Conservation (phyloP, 2,797 vertebrate genomes). For the Rachycentron canadum region DNA sequence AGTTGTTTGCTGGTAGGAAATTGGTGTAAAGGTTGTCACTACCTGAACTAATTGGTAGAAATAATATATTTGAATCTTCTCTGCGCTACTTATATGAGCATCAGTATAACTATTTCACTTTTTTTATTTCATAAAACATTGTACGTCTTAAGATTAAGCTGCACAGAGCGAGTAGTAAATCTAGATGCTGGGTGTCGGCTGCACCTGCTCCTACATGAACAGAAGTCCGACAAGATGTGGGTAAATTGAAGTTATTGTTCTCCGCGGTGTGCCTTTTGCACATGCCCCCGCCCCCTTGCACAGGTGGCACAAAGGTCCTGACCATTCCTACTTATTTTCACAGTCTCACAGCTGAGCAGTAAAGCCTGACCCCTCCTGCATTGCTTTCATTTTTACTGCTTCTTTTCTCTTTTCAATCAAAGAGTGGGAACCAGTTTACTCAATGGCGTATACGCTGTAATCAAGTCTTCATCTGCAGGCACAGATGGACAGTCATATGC, state of each 20-base stretch:
- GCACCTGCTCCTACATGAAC: conserved; percentile 42
- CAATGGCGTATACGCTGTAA: not conserved
- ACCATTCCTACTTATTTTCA: conserved; percentile 32
- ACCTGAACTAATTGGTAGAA: conserved; percentile 16
- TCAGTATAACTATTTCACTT: conserved; percentile 9
- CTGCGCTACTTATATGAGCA: not conserved
- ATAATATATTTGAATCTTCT: conserved; percentile 14
- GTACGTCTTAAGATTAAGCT: conserved; percentile 20
- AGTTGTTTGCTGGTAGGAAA: conserved; percentile 7
- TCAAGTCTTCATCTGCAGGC: conserved; percentile 10
- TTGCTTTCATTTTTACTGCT: not conserved
- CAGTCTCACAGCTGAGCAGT: conserved; percentile 14
- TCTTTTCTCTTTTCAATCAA: conserved; percentile 6
- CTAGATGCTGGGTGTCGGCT: conserved; percentile 43
- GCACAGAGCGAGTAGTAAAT: conserved; percentile 40
- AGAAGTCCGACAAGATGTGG: conserved; percentile 49
- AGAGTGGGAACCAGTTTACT: conserved; percentile 1
- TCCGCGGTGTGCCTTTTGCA: conserved; percentile 36
- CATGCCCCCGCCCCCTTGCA: conserved; percentile 40
- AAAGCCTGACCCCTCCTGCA: not conserved
- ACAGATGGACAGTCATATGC: conserved; percentile 16
- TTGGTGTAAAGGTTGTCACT: conserved; percentile 12
- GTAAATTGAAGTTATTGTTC: conserved; percentile 61
- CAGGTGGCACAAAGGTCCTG: conserved; percentile 58
- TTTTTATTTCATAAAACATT: conserved; percentile 24